Conservation (phyloP, 2,797 vertebrate species). For the Octomys mimax region DNA sequence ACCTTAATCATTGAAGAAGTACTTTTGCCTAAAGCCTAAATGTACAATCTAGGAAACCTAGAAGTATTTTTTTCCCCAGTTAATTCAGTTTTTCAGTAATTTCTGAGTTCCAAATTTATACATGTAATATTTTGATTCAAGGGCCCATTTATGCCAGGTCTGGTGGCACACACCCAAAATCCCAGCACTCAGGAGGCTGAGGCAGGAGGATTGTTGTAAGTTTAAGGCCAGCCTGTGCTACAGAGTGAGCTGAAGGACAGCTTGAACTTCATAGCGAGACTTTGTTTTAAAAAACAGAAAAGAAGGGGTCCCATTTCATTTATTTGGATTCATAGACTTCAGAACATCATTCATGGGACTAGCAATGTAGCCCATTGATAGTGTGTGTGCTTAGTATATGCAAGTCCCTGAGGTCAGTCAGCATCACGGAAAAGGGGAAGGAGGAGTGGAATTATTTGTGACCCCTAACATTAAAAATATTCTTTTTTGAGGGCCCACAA, state of each 20-base stretch:
- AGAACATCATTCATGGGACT: background rate
- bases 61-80: constrained; percentile 25
- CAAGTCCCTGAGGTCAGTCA: background rate
- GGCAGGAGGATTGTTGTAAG: too few species aligned
- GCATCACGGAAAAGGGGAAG: background rate
- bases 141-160: too few species aligned
- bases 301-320: constrained; percentile 37
- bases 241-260: too few species aligned
- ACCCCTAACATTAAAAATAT: constrained; percentile 19
- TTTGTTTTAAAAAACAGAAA: too few species aligned
- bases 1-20: constrained; percentile 1
- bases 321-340: constrained; percentile 32
- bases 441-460: background rate
- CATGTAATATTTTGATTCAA: constrained; percentile 36
- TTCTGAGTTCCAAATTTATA: constrained; percentile 54
- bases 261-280: too few species aligned
- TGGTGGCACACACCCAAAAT: too few species aligned
- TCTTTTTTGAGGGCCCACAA: constrained; percentile 20
- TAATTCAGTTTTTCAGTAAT: constrained; percentile 32
- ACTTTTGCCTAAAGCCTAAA: constrained; percentile 35
- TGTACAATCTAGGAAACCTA: background rate
- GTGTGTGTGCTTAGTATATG: background rate
- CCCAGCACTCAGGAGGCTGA: too few species aligned
- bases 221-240: too few species aligned
- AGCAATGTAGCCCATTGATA: background rate